phyloP scores from a whole-genome alignment of 2,888 invertebrate genomes.

The Epirrhoe tristata region DNA sequence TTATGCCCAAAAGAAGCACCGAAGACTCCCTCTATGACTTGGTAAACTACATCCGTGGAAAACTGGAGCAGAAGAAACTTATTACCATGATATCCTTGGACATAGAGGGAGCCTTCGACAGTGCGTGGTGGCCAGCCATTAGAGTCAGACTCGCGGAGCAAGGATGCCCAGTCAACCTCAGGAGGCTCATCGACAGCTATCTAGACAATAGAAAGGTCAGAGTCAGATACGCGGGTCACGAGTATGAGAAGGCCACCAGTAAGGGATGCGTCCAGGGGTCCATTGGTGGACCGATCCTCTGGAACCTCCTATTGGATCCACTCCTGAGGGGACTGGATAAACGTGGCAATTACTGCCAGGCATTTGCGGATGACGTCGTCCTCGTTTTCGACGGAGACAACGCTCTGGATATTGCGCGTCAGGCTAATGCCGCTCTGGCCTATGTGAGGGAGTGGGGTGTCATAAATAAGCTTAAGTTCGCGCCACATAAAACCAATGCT shows the following conservation, averaged over 20 bases:
- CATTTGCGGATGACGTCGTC: too few relatives aligned
- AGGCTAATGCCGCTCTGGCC: slow-evolving; percentile 10
- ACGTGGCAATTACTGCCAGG: too few relatives aligned
- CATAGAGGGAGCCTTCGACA: slow-evolving; percentile 13
- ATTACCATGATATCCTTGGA: slow-evolving; percentile 3
- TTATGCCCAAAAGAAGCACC: slow-evolving; percentile 3
- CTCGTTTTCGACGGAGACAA: slow-evolving; percentile 17
- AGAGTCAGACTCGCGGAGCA: neutral
- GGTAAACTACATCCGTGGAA: neutral
- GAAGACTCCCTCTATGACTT: neutral
- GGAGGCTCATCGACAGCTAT: slow-evolving; percentile 9
- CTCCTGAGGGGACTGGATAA: neutral
- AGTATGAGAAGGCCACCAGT: neutral
- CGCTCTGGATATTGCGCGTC: neutral
- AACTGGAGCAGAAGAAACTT: neutral
- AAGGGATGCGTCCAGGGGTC: slow-evolving; percentile 12
- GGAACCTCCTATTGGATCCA: slow-evolving; percentile 3
- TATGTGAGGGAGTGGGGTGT: slow-evolving; percentile 18
- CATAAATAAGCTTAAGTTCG: slow-evolving; percentile 14
- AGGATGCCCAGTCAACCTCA: neutral
- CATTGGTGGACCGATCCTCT: neutral
- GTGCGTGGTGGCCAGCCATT: slow-evolving; percentile 5
- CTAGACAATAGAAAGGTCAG: neutral
- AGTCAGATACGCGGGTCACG: slow-evolving; percentile 2
- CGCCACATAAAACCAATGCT: slow-evolving; percentile 12